Base-by-base conservation (phyloP, 2,113 vertebrate species). In the Fregata magnificens region DNA sequence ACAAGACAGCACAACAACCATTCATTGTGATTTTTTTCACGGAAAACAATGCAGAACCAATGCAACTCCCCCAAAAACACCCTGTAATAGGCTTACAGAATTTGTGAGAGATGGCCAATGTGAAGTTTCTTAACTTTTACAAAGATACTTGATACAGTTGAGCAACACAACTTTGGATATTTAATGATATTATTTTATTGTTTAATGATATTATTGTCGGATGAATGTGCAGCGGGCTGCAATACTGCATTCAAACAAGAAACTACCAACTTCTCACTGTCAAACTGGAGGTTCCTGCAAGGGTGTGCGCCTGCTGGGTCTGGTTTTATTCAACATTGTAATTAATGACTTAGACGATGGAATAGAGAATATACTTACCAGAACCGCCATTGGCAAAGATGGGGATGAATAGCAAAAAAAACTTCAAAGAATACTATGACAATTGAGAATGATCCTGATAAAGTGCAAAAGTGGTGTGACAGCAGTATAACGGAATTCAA, bases 281-380 rank as follows among this genome's bases (percentile, higher is more conserved):
- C 55, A 84, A 45, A 71, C 9, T 52, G 58, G 20, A 61, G 56
- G 70, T 19, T 67, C 86, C 58, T 70, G 44, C 90, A 67, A 42
- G 66, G 67, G 49, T 31, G 9, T 38, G 87, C 38, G 81, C 29
- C 77, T 77, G 67, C 83, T 56, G 76, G 44, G 67, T 56, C 82
- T 95, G 74, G 16, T 49, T 88, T 94, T 61, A 28, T 47, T 82
- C 78, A 82, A 52, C 45, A 8, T 2, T 62, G 71, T 31, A 53
- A 62, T 34, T 62, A 86, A 92, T 45, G 80, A 81, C 62, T 83
- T 49, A 81, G 36, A 92, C 94, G 92, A 77, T 38, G 38, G 67
- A 69, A 83, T 26, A 88, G 52, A 67, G 21, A 71, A 92, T 18
- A 79, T 11, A 11, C 24, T 53, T 40, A 74, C 42, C 70, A 90